A percentile compares a stretch with the other conserved stretches of the same genome.
phyloP scores from a whole-genome alignment of 1,140 invertebrate genomes.

The Drosophila burlai region DNA sequence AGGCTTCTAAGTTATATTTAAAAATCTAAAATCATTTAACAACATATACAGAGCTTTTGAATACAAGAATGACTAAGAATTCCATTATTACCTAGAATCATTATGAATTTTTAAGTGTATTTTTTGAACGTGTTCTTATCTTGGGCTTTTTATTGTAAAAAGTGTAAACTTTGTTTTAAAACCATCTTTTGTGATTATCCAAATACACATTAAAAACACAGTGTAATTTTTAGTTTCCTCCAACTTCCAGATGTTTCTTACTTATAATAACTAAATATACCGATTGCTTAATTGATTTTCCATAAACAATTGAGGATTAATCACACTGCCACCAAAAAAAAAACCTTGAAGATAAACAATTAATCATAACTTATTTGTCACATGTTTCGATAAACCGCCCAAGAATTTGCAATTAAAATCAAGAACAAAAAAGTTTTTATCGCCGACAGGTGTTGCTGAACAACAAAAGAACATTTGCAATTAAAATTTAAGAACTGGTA shows the following conservation, averaged over 20 bases:
- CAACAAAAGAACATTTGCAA: slow-evolving; percentile 38
- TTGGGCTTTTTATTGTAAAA: background rate
- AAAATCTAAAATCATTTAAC: too few relatives aligned
- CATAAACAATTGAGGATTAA: slow-evolving; percentile 1
- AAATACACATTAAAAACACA: background rate
- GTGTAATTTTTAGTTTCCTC: background rate
- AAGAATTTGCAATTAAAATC: slow-evolving; percentile 22
- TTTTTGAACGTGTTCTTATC: too few relatives aligned
- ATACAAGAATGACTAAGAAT: background rate
- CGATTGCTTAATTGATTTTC: background rate
- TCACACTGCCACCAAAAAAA: background rate
- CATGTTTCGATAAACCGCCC: background rate
- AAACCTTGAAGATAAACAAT: slow-evolving; percentile 4
- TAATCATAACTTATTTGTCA: slow-evolving; percentile 37
- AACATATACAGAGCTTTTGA: too few relatives aligned
- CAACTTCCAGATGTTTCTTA: background rate
- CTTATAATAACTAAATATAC: background rate
- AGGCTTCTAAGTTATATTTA: too few relatives aligned
- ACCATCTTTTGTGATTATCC: background rate
- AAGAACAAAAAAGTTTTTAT: slow-evolving; percentile 8
- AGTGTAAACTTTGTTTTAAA: background rate
- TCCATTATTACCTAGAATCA: background rate
- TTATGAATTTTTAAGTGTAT: background rate
- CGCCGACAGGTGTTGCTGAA: slow-evolving; percentile 27
- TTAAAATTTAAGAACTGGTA: slow-evolving; percentile 42